Evolutionary conservation across 1,140 invertebrate species (phyloP).

Genomic region (Macrocentrus cingulum): DNA sequence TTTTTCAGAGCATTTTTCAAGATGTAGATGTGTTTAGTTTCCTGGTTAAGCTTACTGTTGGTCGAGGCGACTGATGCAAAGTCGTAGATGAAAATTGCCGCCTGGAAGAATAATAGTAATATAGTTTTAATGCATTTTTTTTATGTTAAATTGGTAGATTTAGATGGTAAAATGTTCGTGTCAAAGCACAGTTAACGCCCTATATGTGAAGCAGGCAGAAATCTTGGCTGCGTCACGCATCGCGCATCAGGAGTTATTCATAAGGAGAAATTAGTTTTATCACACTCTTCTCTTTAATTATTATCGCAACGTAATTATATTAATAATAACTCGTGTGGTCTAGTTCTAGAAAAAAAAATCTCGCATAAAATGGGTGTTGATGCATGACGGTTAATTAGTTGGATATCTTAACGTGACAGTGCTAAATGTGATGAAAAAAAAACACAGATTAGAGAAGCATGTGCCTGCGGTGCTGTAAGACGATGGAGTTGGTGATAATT

Average conservation of each 20-base stretch:
- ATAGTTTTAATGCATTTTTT: too few species aligned
- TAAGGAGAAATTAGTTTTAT: slow-evolving; percentile 15
- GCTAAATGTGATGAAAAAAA: background rate
- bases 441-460: background rate
- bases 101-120: slow-evolving; percentile 31
- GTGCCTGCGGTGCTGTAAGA: background rate
- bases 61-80: slow-evolving; percentile 50
- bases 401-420: background rate
- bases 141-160: slow-evolving; percentile 1
- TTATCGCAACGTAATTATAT: background rate
- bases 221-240: slow-evolving; percentile 36
- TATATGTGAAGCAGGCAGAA: slow-evolving; percentile 54
- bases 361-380: too few species aligned
- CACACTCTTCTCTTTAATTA: background rate
- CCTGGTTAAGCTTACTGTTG: slow-evolving; percentile 46
- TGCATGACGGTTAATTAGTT: background rate
- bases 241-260: slow-evolving; percentile 1
- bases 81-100: slow-evolving; percentile 55
- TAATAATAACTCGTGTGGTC: too few species aligned
- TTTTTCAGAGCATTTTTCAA: slow-evolving; percentile 45
- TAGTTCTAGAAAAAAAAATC: too few species aligned
- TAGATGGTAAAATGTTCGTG: slow-evolving; percentile 27
- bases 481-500: background rate
- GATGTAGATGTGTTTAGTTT: slow-evolving; percentile 52
- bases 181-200: slow-evolving; percentile 51